phyloP scores from a whole-genome alignment of 2,888 invertebrate genomes.

The Chrysolina americana region DNA sequence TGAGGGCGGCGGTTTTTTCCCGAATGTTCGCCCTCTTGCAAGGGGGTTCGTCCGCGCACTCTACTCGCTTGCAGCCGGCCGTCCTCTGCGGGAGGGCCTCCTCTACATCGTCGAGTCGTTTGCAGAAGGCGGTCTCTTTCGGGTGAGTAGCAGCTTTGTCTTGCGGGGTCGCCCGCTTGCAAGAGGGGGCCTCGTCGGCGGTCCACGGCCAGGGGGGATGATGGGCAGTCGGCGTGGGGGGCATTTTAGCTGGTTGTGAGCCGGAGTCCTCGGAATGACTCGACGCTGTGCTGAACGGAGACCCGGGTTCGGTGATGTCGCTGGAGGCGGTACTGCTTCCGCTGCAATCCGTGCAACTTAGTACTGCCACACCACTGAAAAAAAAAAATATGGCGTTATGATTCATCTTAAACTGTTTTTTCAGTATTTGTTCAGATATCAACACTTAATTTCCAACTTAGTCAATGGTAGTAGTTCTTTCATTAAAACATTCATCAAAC shows the following conservation, averaged over 20 bases:
- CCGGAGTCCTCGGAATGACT: constrained; percentile 69
- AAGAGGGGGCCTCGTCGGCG: constrained; percentile 54
- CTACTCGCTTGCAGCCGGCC: background rate
- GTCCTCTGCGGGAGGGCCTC: background rate
- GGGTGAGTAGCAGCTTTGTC: constrained; percentile 55
- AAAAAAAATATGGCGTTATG: constrained; percentile 56
- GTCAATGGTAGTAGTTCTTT: no score
- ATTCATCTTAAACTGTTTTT: no score
- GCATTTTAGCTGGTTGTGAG: constrained; percentile 64
- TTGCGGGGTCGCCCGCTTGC: constrained; percentile 53
- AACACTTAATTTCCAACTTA: no score
- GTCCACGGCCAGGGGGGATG: constrained; percentile 63
- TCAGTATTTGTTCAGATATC: no score
- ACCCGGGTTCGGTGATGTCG: constrained; percentile 90
- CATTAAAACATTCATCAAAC: no score
- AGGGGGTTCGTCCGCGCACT: constrained; percentile 41
- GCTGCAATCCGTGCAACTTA: constrained; percentile 82
- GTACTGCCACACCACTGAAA: constrained; percentile 88
- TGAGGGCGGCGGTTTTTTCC: constrained; percentile 38
- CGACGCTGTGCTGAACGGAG: constrained; percentile 83
- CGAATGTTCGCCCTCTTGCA: constrained; percentile 34
- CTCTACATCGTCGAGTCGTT: background rate
- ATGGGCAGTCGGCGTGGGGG: constrained; percentile 63
- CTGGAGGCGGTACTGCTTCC: constrained; percentile 75
- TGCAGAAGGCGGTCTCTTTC: background rate